A percentile compares a stretch with the other conserved stretches of the same genome.
Conservation (phyloP, 2,888 invertebrate species). For the Drosophila mimetica region DNA sequence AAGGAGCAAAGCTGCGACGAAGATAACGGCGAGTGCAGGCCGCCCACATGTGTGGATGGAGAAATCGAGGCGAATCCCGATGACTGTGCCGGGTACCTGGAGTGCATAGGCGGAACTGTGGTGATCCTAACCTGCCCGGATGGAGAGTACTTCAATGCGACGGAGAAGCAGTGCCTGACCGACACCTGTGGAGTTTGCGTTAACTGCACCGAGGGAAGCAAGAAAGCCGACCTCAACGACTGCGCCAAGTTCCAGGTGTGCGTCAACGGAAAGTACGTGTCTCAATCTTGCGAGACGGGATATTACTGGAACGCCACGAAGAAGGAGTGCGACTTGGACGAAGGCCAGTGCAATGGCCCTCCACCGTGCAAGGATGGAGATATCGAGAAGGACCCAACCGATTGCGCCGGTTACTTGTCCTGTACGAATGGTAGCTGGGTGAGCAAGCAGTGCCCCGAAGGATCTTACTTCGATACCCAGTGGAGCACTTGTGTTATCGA, state of each 20-base stretch:
- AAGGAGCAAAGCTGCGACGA: neutral
- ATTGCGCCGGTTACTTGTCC: conserved; percentile 54
- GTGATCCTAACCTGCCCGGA: conserved; percentile 3
- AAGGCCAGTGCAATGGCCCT: conserved; percentile 31
- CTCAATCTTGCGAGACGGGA: conserved; percentile 1
- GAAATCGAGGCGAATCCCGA: conserved; percentile 28
- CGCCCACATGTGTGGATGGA: conserved; percentile 31
- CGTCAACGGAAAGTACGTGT: conserved; percentile 20
- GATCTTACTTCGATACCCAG: conserved; percentile 21
- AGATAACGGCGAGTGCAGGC: conserved; percentile 39
- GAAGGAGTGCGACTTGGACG: too few species aligned
- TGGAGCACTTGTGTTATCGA: conserved; percentile 23
- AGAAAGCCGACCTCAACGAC: conserved; percentile 8
- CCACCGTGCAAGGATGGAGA: conserved; percentile 40
- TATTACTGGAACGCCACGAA: conserved; percentile 8
- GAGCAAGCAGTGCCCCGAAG: conserved; percentile 10
- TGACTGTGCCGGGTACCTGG: conserved; percentile 47
- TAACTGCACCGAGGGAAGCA: conserved; percentile 33
- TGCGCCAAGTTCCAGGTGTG: conserved; percentile 36
- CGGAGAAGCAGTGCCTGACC: conserved; percentile 1
- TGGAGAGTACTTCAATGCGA: conserved; percentile 11
- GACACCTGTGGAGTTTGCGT: conserved; percentile 38
- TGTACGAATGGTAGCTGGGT: conserved; percentile 29
- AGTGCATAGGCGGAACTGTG: conserved; percentile 24
- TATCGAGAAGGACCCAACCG: neutral